Evolutionary conservation across 2,888 invertebrate genomes (phyloP), one percentile per base, ranked within the genome.

Genomic region (Idaea biselata): DNA sequence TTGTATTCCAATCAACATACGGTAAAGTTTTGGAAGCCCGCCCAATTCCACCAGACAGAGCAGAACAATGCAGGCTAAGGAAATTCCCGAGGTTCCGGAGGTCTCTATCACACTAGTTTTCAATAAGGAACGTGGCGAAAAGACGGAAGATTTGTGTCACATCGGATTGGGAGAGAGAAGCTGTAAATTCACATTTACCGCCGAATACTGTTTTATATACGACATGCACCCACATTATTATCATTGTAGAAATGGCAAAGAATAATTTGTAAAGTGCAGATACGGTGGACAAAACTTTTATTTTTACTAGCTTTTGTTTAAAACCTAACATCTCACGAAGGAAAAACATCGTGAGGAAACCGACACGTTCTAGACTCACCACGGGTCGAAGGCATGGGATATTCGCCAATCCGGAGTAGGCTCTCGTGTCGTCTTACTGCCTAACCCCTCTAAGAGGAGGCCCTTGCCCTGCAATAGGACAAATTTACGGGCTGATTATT

Each of bases 191-290:
- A 73, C 74, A 73, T 76, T 74, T 70, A 67, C 68, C 68, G 62
- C 71, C 69, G 71, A 75, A 74, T 73, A 73, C 69, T 68, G 71
- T 69, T 74, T 72, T 75, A 75, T 76, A 73, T 74, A 78, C 75
- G 72, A 70, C 71, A 74, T 76, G 77, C 78, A 78, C 73, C 72
- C 78, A 77, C 81, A 79, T 81, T 81, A 83, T 82, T 83, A 82
- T 82, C 77, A 81, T 78, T 72, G 70, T 70, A 68, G 63, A 67
- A 73, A 62, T 16, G 61, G 0, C 79, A 78, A 67, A 78, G 80
- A 79, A 31, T 72, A 72, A 17, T 44, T 54, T 18, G 11, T 25
- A 16, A 7, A 55, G 8, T 0, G 32, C 59, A 75, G 73, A 79
- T 31, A n/a, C 5, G 64, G 60, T 66, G 11, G 4, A 32, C 32